Evolutionary conservation across 2,888 invertebrate genomes (phyloP).

Genomic region (Aphrophora alni): DNA sequence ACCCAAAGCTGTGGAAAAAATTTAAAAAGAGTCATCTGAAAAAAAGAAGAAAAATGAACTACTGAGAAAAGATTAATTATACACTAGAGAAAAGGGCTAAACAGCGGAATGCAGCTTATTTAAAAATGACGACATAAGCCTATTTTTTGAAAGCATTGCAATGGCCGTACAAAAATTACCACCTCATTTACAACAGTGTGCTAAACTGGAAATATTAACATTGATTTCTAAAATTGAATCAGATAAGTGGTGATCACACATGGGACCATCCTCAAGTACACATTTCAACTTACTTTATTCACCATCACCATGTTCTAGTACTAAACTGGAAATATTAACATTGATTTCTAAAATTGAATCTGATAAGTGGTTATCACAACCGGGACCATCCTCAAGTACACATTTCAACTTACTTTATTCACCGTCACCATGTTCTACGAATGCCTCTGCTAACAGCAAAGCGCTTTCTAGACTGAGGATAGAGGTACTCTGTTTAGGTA

Average conservation of each 20-base stretch:
- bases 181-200: slow-evolving; percentile 29
- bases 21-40: background rate
- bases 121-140: slow-evolving; percentile 34
- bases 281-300: no score
- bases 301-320: background rate
- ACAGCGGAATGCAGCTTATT: background rate
- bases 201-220: slow-evolving; percentile 22
- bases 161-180: slow-evolving; percentile 39
- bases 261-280: no score
- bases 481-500: no score
- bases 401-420: no score
- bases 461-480: no score
- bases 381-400: no score
- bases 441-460: no score
- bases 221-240: background rate
- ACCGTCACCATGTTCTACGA: no score
- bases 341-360: background rate
- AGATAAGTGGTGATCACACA: no score
- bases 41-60: background rate
- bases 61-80: background rate
- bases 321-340: slow-evolving; percentile 22
- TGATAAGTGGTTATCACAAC: no score
- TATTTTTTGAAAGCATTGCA: slow-evolving; percentile 43
- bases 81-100: slow-evolving; percentile 4
- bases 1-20: background rate